These are phyloP conservation scores for Cordilura impudica DNA, from an alignment of 2,888 invertebrate genomes.

Conservation along the genomic window DNA sequence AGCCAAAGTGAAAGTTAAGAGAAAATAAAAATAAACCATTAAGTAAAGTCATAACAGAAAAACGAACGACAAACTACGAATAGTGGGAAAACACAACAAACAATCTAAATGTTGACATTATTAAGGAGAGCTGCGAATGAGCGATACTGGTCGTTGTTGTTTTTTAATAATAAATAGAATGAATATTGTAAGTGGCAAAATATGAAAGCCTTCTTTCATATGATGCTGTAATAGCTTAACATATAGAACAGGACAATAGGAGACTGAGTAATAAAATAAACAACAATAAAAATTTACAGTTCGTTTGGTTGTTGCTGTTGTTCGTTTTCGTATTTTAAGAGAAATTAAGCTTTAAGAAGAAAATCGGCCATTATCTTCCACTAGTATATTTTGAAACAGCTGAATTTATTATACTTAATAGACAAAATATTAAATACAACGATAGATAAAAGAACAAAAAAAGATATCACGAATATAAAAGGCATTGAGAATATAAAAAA, in stretches of 20 bases:
- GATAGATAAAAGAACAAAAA: neutral
- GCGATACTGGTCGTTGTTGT: constrained; percentile 14
- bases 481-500: constrained; percentile 10
- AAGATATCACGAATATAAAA: neutral
- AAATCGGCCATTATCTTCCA: constrained; percentile 38
- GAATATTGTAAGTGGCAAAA: constrained; percentile 15
- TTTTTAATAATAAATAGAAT: constrained; percentile 19
- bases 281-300: constrained; percentile 20
- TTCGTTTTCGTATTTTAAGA: neutral
- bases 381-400: constrained; percentile 20
- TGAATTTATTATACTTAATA: constrained; percentile 32
- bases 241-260: neutral
- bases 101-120: neutral
- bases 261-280: constrained; percentile 1
- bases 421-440: constrained; percentile 8
- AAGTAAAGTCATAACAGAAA: constrained; percentile 20
- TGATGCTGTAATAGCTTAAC: constrained; percentile 9
- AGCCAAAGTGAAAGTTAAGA: neutral
- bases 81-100: neutral
- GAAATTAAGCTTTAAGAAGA: constrained; percentile 21
- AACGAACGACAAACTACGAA: neutral
- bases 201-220: constrained; percentile 18
- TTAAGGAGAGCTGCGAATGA: constrained; percentile 1
- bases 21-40: neutral
- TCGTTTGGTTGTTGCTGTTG: constrained; percentile 3